These are phyloP conservation scores for Cuculus canorus DNA, from an alignment of 2,797 vertebrate genomes.

Conservation along the genomic window DNA sequence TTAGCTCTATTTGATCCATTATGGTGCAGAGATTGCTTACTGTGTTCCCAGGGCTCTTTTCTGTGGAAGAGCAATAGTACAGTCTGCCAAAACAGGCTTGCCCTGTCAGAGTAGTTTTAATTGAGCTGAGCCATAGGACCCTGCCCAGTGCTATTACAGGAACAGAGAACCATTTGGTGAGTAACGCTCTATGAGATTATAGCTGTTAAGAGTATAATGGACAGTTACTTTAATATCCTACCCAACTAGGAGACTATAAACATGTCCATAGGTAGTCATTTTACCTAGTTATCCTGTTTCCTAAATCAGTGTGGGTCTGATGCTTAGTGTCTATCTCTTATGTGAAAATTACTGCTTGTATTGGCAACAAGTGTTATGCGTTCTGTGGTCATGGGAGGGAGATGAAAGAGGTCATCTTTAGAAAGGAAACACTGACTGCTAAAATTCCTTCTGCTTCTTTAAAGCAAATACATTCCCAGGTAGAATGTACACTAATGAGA, in stretches of 20 bases:
- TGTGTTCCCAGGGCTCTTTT: slow-evolving; percentile 63
- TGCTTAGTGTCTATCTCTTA: background rate
- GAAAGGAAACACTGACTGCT: background rate
- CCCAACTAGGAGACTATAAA: slow-evolving; percentile 19
- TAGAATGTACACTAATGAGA: background rate
- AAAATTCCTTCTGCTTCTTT: background rate
- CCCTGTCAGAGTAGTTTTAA: slow-evolving; percentile 66
- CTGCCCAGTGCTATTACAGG: background rate
- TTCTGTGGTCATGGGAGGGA: background rate
- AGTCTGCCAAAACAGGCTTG: slow-evolving; percentile 55
- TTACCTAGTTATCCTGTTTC: slow-evolving; percentile 11
- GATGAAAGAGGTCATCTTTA: background rate
- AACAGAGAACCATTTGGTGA: slow-evolving; percentile 32
- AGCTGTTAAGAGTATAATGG: slow-evolving; percentile 43
- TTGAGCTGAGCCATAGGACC: slow-evolving; percentile 58
- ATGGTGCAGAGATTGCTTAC: slow-evolving; percentile 37
- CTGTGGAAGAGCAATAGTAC: slow-evolving; percentile 46
- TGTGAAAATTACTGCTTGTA: background rate
- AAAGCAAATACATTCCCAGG: background rate
- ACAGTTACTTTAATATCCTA: slow-evolving; percentile 52
- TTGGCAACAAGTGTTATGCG: background rate
- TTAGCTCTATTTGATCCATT: slow-evolving; percentile 63
- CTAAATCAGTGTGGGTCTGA: background rate
- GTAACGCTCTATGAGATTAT: slow-evolving; percentile 25
- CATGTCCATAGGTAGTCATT: slow-evolving; percentile 11